Evolutionary conservation across 1,140 invertebrate species (phyloP).

Genomic region (Ips nitidus): DNA sequence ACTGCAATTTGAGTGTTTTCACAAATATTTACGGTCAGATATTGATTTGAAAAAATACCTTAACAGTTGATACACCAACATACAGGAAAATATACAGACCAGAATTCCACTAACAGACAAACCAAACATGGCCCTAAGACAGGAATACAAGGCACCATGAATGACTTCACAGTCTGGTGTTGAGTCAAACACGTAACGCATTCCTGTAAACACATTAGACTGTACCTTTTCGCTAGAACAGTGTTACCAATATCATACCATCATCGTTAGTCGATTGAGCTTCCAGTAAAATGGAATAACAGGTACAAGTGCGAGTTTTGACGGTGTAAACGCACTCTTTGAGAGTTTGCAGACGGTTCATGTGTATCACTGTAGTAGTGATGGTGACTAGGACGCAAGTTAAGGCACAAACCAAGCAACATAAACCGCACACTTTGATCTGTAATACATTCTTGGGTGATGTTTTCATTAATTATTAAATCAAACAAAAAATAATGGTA

Average conservation of each 20-base stretch:
- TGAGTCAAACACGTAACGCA: conserved; percentile 75
- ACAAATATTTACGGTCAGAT: neutral
- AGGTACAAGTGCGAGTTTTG: conserved; percentile 74
- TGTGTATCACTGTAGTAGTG: conserved; percentile 90
- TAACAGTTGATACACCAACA: conserved; percentile 85
- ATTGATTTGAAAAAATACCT: conserved; percentile 55
- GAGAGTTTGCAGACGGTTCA: conserved; percentile 84
- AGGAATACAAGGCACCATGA: conserved; percentile 82
- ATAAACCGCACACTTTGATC: conserved; percentile 85
- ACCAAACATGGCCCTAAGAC: conserved; percentile 83
- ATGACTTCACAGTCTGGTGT: conserved; percentile 84
- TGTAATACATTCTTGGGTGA: conserved; percentile 53
- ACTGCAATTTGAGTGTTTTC: conserved; percentile 52
- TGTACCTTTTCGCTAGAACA: neutral
- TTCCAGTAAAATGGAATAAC: conserved; percentile 67
- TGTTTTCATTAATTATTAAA: conserved; percentile 26
- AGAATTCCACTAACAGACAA: conserved; percentile 85
- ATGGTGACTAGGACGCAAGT: conserved; percentile 87
- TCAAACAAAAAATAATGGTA: conserved; percentile 13
- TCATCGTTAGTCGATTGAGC: conserved; percentile 60
- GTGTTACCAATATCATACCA: conserved; percentile 50
- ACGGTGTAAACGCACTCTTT: conserved; percentile 84
- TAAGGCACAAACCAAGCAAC: conserved; percentile 78
- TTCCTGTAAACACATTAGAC: conserved; percentile 46
- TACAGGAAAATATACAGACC: conserved; percentile 87